These are phyloP conservation scores for Pimephales promelas DNA, from an alignment of 2,113 vertebrate species.

Conservation along the genomic window DNA sequence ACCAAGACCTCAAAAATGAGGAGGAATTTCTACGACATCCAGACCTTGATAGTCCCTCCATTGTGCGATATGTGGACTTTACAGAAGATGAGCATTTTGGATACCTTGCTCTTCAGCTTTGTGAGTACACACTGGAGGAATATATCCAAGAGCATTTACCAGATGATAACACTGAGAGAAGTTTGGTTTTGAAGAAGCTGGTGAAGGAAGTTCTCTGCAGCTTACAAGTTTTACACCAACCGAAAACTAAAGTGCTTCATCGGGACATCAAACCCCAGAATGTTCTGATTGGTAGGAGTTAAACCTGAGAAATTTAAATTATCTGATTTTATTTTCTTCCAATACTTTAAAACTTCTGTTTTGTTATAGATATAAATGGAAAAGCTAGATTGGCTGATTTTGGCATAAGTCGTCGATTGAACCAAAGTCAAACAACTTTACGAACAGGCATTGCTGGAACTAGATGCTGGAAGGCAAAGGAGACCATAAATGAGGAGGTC, in stretches of 20 bases:
- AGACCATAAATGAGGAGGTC: slow-evolving; percentile 52
- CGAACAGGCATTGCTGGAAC: slow-evolving; percentile 64
- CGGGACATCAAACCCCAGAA: slow-evolving; percentile 73
- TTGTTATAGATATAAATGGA: slow-evolving; percentile 53
- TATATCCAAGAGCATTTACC: slow-evolving; percentile 46
- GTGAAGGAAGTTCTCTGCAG: slow-evolving; percentile 57
- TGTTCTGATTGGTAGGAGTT: slow-evolving; percentile 66
- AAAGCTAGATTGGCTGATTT: slow-evolving; percentile 68
- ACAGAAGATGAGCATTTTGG: slow-evolving; percentile 66
- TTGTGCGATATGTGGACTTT: slow-evolving; percentile 67
- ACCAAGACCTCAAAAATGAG: slow-evolving; percentile 63
- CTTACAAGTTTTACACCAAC: slow-evolving; percentile 62
- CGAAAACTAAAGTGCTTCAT: slow-evolving; percentile 60
- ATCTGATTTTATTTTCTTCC: no score
- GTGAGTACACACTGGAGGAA: slow-evolving; percentile 72
- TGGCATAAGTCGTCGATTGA: slow-evolving; percentile 67
- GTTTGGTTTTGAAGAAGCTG: slow-evolving; percentile 18
- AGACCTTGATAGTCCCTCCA: slow-evolving; percentile 56
- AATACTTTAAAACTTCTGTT: no score
- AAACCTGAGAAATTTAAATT: no score
- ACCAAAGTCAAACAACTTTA: slow-evolving; percentile 53
- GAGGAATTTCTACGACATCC: slow-evolving; percentile 57
- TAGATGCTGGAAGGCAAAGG: slow-evolving; percentile 68
- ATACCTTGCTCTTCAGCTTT: slow-evolving; percentile 72
- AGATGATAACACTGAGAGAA: background rate